Conservation (phyloP, 2,888 invertebrate genomes). For the Silvanus unidentatus region DNA sequence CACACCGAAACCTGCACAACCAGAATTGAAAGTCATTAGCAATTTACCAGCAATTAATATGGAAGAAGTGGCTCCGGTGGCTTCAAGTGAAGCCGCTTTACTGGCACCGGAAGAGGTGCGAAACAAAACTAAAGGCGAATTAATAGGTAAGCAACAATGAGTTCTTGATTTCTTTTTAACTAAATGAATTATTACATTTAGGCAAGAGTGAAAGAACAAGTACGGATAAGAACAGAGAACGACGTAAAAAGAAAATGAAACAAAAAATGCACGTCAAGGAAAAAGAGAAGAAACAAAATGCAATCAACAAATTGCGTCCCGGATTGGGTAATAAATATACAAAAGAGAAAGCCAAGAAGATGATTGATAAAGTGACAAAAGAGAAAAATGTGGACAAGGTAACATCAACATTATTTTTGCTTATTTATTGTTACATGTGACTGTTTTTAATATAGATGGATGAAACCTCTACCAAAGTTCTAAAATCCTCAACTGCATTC, state of each 20-base stretch:
- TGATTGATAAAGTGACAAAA: slow-evolving; percentile 59
- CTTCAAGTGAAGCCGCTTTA: slow-evolving; percentile 75
- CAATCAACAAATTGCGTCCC: slow-evolving; percentile 48
- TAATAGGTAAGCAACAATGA: slow-evolving; percentile 47
- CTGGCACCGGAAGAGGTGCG: slow-evolving; percentile 91
- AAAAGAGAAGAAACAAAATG: slow-evolving; percentile 50
- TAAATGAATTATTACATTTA: too few species aligned
- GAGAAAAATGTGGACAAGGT: slow-evolving; percentile 60
- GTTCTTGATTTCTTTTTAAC: slow-evolving; percentile 7
- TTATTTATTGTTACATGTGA: too few species aligned
- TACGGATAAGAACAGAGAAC: slow-evolving; percentile 84
- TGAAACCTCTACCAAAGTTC: slow-evolving; percentile 46
- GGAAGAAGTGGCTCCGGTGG: slow-evolving; percentile 93
- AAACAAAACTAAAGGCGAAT: slow-evolving; percentile 51
- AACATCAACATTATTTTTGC: slow-evolving; percentile 14
- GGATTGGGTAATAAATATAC: slow-evolving; percentile 52
- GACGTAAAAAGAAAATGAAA: slow-evolving; percentile 78
- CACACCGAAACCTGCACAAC: slow-evolving; percentile 78
- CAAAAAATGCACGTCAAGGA: slow-evolving; percentile 49
- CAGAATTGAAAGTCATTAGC: slow-evolving; percentile 84
- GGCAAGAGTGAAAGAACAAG: slow-evolving; percentile 64
- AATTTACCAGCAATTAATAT: slow-evolving; percentile 87
- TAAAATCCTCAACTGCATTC: slow-evolving; percentile 77
- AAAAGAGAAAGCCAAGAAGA: slow-evolving; percentile 54
- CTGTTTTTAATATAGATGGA: slow-evolving; percentile 42